Evolutionary conservation across 1,140 invertebrate species (phyloP).

Genomic region (Ips nitidus): DNA sequence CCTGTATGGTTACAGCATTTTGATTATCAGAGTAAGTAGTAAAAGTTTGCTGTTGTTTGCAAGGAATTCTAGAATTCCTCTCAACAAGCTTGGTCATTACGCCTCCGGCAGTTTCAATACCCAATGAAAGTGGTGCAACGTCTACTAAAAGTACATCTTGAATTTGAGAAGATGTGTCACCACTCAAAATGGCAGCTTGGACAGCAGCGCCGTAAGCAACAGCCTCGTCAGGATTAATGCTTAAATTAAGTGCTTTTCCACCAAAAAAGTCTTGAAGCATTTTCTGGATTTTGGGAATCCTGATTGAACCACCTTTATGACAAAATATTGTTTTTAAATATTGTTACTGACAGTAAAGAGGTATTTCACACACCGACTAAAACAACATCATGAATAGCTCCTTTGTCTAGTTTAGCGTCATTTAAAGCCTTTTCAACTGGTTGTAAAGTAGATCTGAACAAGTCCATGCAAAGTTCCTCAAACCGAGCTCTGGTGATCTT

Average conservation of each 20-base stretch:
- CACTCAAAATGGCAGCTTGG: slow-evolving; percentile 68
- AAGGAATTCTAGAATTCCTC: slow-evolving; percentile 69
- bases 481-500: slow-evolving; percentile 82
- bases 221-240: slow-evolving; percentile 74
- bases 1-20: slow-evolving; percentile 72
- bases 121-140: slow-evolving; percentile 64
- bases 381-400: slow-evolving; percentile 65
- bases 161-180: slow-evolving; percentile 67
- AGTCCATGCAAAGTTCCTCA: slow-evolving; percentile 85
- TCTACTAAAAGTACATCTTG: slow-evolving; percentile 74
- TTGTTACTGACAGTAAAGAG: too few species aligned
- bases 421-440: slow-evolving; percentile 73
- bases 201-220: slow-evolving; percentile 67
- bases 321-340: too few species aligned
- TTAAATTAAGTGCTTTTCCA: slow-evolving; percentile 59
- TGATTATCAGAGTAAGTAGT: slow-evolving; percentile 71
- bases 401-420: slow-evolving; percentile 77
- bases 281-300: slow-evolving; percentile 66
- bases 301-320: slow-evolving; percentile 66
- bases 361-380: slow-evolving; percentile 52
- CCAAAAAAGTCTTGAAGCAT: slow-evolving; percentile 63
- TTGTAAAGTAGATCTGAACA: slow-evolving; percentile 68
- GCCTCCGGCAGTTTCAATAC: slow-evolving; percentile 58
- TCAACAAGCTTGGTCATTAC: slow-evolving; percentile 68
- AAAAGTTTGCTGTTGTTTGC: slow-evolving; percentile 67